Conservation (phyloP, 1,140 invertebrate species). For the Sarcophaga peregrina region DNA sequence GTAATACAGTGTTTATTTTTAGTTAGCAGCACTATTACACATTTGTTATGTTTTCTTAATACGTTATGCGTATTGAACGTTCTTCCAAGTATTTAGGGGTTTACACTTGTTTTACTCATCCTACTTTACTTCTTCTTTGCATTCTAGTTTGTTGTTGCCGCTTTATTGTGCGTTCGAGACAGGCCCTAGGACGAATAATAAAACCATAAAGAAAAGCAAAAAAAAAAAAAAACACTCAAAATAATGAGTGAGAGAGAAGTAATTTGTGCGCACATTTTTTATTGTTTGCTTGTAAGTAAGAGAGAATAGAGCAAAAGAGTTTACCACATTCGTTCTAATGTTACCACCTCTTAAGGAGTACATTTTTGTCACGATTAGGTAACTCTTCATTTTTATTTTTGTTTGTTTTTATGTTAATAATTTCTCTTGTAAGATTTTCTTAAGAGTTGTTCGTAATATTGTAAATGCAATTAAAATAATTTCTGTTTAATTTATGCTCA, state of each 20-base stretch:
- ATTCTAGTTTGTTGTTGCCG: slow-evolving; percentile 3
- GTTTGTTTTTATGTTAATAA: not conserved
- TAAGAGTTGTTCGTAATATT: not conserved
- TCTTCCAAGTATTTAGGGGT: not conserved
- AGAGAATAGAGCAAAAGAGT: not conserved
- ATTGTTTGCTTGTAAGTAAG: not conserved
- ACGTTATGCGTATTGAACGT: too few species aligned
- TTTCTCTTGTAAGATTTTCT: not conserved
- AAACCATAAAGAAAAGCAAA: slow-evolving; percentile 1
- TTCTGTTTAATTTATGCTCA: not conserved
- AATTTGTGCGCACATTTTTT: slow-evolving; percentile 19
- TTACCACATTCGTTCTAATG: not conserved
- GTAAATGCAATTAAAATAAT: not conserved
- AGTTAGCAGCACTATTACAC: too few species aligned
- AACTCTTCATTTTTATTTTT: too few species aligned
- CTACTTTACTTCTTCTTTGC: not conserved
- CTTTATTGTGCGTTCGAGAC: not conserved
- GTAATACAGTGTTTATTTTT: too few species aligned
- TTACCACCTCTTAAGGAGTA: not conserved
- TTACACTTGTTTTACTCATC: slow-evolving; percentile 37
- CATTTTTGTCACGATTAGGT: slow-evolving; percentile 3
- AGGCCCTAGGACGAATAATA: not conserved
- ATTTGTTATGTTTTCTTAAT: too few species aligned
- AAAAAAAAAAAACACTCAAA: not conserved
- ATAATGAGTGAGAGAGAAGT: slow-evolving; percentile 4